These are phyloP conservation scores for Catocala fraxini DNA, from an alignment of 2,888 invertebrate genomes.

Conservation along the genomic window DNA sequence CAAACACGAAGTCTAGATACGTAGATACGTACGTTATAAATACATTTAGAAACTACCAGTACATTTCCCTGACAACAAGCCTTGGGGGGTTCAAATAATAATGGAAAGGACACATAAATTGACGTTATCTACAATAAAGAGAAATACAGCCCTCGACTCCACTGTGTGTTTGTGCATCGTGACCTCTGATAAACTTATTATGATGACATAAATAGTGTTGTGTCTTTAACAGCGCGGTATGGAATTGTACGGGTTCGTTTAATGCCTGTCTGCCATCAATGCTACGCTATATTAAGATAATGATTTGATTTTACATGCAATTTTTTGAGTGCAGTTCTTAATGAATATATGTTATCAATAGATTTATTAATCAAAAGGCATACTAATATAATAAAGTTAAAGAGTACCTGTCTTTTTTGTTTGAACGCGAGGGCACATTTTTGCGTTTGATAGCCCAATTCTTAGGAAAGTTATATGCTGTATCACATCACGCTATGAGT, in stretches of 20 bases:
- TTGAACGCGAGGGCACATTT: too few relatives aligned
- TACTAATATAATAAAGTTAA: too few relatives aligned
- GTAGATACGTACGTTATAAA: too few relatives aligned
- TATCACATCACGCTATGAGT: too few relatives aligned
- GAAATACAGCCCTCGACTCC: conserved; percentile 58
- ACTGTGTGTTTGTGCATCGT: conserved; percentile 76
- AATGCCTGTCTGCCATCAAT: conserved; percentile 12
- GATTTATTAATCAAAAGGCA: too few relatives aligned
- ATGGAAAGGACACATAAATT: conserved; percentile 55
- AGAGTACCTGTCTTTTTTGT: too few relatives aligned
- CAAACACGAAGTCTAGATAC: background rate
- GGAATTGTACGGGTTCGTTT: conserved; percentile 78
- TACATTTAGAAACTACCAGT: conserved; percentile 27
- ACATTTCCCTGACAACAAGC: conserved; percentile 49
- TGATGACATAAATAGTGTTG: conserved; percentile 80
- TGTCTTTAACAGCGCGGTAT: conserved; percentile 53
- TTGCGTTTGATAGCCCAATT: too few relatives aligned
- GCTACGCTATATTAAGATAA: too few relatives aligned
- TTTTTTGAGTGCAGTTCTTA: too few relatives aligned
- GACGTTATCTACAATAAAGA: conserved; percentile 63
- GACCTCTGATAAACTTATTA: conserved; percentile 84
- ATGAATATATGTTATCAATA: too few relatives aligned
- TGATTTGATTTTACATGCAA: too few relatives aligned
- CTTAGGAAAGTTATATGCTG: too few relatives aligned
- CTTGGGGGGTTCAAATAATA: conserved; percentile 66